Base-by-base conservation (phyloP, 2,888 invertebrate genomes). In the Parthenolecanium corni region DNA sequence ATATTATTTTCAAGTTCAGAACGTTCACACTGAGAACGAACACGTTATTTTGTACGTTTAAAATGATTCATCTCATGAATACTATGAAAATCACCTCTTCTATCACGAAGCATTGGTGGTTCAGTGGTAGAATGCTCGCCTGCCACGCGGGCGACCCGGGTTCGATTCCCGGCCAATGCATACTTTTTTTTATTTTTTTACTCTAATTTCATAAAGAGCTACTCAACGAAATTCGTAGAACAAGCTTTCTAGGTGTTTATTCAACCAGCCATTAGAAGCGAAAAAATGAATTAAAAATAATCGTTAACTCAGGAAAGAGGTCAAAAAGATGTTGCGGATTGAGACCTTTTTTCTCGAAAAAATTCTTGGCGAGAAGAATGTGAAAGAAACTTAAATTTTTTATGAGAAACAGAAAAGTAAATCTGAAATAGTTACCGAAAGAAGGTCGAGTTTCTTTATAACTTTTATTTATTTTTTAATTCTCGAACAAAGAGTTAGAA, bases 151-250 rank as follows among this genome's bases (percentile, higher is more conserved):
- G 61, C 61, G 61, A 61, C 61, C 61, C 49, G 61, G 49, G 61
- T 61, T 61, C 61, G 61, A 61, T 61, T 61, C 61, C 61, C 61
- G 61, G 61, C 61, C 61, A 61, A 61, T 61, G 61, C 61, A 61
- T 18, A 6, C 9, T 47, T 58, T 38, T 36, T 31, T 38, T 61
- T 61, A 21, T 49, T 58, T 46, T 56, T 20, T 23, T 23, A n/a
- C n/a, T n/a, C n/a, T n/a, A n/a, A n/a, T n/a, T n/a, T n/a, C n/a
- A n/a, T n/a, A n/a, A n/a, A n/a, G n/a, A 38, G 12, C 9, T 38
- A 38, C 9, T 38, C 14, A 38, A 11, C 9, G 12, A 38, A 11
- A 38, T 11, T 38, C 14, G 9, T 38, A 11, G 38, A 38, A 38
- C 14, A 38, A 38, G 9, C 9, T 38, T 11, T 11, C 38, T 11